Evolutionary conservation across 1,140 invertebrate species (phyloP), one percentile per base, ranked within the genome.

Genomic region (Drosophila persimilis): DNA sequence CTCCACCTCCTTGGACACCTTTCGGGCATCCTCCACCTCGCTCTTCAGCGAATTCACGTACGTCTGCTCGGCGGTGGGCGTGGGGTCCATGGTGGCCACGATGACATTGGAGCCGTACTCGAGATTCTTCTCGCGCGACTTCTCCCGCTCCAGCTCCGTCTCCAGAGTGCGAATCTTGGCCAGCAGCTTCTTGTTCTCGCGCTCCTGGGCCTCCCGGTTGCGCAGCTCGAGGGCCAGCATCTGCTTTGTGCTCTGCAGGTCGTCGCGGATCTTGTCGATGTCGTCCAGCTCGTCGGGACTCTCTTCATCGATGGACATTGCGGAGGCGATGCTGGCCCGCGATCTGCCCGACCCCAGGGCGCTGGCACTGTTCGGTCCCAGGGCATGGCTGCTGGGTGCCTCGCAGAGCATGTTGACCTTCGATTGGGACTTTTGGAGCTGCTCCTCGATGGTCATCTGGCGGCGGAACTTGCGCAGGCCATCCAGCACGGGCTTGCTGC

Each of bases 221-320:
- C 96, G 93, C 66, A 97, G 92, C 92, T 98, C 97, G 46, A 97
- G 92, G 2, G 96, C 96, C 64, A 98, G 92, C 93, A 97, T 95
- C 92, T 97, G 96, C 92, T 98, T 98, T 2, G 96, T 97, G 59
- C 96, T 97, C 90, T 97, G 97, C 41, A 98, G 93, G 91, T 97
- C 97, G 79, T 98, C 97, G 63, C 97, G 93, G n/a, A 97, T 95
- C 89, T 96, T 96, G 80, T 97, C 96, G 75, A 97, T 97, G 75
- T 98, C 96, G 70, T 98, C 96, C 93, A 96, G 94, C 75, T 97
- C 96, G 83, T 96, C 96, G 20, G 94, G 94, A 78, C 96, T 95
- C 51, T 94, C 94, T 66, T 91, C 90, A 29, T 91, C 90, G 6
- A 89, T 90, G n/a, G 86, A 89, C 53, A 90, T 70, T 0, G 81